Base-by-base conservation (phyloP, 2,113 vertebrate genomes). In the Pogona vitticeps region DNA sequence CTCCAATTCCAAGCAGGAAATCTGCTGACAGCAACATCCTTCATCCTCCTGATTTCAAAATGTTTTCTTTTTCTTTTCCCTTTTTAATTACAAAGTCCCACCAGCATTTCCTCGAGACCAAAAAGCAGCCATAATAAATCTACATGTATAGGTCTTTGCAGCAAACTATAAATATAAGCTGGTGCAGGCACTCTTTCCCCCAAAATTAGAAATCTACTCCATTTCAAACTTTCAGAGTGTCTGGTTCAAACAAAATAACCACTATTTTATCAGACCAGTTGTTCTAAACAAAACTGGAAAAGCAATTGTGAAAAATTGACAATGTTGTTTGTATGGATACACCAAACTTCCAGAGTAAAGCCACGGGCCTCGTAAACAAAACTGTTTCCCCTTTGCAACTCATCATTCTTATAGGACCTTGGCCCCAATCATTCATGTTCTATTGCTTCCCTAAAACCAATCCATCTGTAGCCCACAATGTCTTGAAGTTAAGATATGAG, bases 201-300 rank as follows among this genome's bases (percentile, higher is more conserved):
- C n/a, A n/a, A n/a, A n/a, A n/a, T n/a, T n/a, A n/a, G n/a, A 58
- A 58, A 58, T 58, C 9, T 28, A 31, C 58, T 15, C 36, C 13
- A 77, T 88, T 72, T 70, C 40, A 83, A 26, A 68, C 36, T 77
- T 33, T n/a, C 8, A 33, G 21, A 46, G 42, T 65, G 42, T 40
- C 6, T 26, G 18, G 17, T 52, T 58, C 23, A 28, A 46, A 76
- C 67, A 52, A 77, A 52, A 52, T 52, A 46, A 46, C 21, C 46
- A 3, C 65, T n/a, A 17, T 70, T 58, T 85, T 76, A 67, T 71
- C 80, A 71, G 18, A 15, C n/a, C n/a, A 63, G 80, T 85, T 80
- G 72, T 90, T 86, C 70, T 23, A 63, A 84, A 90, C 28, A 72
- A 88, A 90, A 67, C 81, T 8, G 2, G 85, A 61, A 40, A 72